These are phyloP conservation scores for Perodicticus potto DNA, from an alignment of 2,797 vertebrate genomes.

Conservation along the genomic window DNA sequence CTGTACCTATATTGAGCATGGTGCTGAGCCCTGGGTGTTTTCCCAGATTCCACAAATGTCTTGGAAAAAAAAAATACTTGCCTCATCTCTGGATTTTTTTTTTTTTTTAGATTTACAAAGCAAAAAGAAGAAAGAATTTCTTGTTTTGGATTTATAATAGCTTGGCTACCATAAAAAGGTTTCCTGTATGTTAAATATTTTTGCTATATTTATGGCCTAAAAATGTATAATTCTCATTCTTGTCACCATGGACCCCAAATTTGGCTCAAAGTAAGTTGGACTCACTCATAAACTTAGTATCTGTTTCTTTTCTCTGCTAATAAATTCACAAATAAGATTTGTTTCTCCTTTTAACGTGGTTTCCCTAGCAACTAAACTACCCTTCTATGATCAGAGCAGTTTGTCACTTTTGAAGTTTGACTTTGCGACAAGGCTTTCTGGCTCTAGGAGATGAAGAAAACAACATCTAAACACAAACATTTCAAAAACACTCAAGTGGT, in stretches of 20 bases:
- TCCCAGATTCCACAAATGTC: background rate
- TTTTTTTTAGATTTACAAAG: conserved; percentile 1
- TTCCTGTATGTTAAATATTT: conserved; percentile 3
- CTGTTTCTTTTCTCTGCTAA: conserved; percentile 65
- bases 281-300: conserved; percentile 66
- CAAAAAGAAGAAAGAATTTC: background rate
- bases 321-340: conserved; percentile 70
- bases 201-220: background rate
- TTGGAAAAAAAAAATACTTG: background rate
- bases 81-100: background rate
- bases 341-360: conserved; percentile 73
- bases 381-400: conserved; percentile 71
- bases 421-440: conserved; percentile 65
- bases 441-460: conserved; percentile 48
- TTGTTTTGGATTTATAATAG: conserved; percentile 16
- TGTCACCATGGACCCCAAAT: background rate
- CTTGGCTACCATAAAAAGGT: background rate
- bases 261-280: conserved; percentile 55
- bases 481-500: conserved; percentile 13
- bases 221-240: background rate
- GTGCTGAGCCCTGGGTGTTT: background rate
- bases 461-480: conserved; percentile 66
- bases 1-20: background rate
- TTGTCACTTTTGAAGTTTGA: conserved; percentile 80
- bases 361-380: conserved; percentile 81